Evolutionary conservation across 2,797 vertebrate species (phyloP).

Genomic region (Arnoldichthys spilopterus): DNA sequence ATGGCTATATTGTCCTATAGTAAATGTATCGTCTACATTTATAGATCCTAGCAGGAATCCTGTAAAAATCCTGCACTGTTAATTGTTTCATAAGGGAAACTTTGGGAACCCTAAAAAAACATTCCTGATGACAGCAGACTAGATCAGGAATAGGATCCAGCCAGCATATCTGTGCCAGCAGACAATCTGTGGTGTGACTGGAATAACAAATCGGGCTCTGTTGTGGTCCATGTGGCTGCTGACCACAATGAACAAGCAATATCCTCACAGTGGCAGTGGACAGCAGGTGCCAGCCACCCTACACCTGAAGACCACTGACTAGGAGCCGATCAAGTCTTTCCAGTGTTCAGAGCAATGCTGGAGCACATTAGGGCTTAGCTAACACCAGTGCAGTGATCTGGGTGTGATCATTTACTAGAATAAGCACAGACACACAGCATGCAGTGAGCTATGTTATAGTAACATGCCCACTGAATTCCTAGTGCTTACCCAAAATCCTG

Average conservation of each 20-base stretch:
- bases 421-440: conserved; percentile 7
- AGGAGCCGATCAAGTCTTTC: background rate
- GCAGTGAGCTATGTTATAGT: background rate
- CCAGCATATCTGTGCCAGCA: conserved; percentile 45
- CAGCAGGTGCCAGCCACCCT: conserved; percentile 53
- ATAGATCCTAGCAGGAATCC: background rate
- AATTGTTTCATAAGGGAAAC: background rate
- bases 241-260: background rate
- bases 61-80: background rate
- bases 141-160: conserved; percentile 39
- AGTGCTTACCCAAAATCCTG: conserved; percentile 96
- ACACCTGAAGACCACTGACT: background rate
- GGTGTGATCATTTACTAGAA: conserved; percentile 45
- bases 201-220: conserved; percentile 49
- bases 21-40: too few relatives aligned
- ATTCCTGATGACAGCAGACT: conserved; percentile 13
- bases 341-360: background rate
- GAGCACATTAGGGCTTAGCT: background rate
- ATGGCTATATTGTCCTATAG: too few relatives aligned
- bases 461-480: background rate
- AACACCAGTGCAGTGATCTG: background rate
- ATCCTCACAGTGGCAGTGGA: background rate
- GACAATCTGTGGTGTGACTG: conserved; percentile 42
- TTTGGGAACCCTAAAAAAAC: background rate
- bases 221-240: conserved; percentile 35